These are phyloP conservation scores for Alosa alosa DNA, from an alignment of 2,113 vertebrate species.

Conservation along the genomic window DNA sequence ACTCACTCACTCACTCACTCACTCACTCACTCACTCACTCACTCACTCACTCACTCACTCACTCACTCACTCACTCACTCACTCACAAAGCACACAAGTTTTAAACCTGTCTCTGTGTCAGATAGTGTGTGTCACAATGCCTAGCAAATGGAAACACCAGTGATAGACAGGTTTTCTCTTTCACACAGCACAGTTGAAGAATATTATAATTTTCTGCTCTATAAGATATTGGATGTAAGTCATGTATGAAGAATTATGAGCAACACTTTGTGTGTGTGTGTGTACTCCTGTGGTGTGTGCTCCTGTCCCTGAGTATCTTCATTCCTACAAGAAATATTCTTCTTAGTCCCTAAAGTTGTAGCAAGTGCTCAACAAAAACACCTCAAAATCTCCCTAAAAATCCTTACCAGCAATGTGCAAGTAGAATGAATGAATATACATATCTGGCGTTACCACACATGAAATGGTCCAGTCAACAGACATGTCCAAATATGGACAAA, in stretches of 20 bases:
- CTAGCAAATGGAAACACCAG: background rate
- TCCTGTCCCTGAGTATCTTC: background rate
- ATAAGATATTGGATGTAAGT: background rate
- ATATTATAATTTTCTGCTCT: background rate
- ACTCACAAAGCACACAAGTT: background rate
- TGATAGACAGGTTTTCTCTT: background rate
- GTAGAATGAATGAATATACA: background rate
- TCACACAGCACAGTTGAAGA: background rate
- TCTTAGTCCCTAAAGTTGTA: background rate
- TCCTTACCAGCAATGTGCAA: background rate
- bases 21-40: too few species aligned
- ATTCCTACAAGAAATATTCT: background rate
- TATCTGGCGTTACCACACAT: background rate
- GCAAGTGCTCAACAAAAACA: background rate
- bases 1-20: too few species aligned
- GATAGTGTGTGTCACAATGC: background rate
- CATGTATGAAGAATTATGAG: background rate
- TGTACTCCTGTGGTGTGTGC: background rate
- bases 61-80: too few species aligned
- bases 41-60: too few species aligned
- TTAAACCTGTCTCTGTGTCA: background rate
- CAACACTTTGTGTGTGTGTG: conserved; percentile 13
- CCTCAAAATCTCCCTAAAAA: background rate
- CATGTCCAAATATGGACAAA: conserved; percentile 74
- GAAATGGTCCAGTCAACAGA: conserved; percentile 29